Evolutionary conservation across 37 sponge, comb jelly and placozoan species (phyloP).

Genomic region (Chondrilla cf. caribensis): DNA sequence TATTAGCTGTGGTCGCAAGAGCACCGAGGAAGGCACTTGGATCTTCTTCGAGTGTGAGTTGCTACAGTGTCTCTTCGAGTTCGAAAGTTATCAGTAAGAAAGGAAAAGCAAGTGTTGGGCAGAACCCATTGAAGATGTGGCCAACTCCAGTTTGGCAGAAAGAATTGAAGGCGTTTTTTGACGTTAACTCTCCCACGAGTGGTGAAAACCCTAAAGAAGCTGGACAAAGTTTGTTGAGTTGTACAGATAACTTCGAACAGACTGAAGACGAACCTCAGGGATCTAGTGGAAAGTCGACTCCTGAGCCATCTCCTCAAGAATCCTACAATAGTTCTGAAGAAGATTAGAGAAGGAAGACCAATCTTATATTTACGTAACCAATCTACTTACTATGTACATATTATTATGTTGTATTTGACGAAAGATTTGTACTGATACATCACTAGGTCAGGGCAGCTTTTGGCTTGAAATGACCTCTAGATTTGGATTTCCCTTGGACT

Average conservation of each 20-base stretch:
- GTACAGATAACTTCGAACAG: not conserved
- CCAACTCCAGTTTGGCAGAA: constrained; percentile 71
- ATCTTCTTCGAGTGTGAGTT: constrained; percentile 6
- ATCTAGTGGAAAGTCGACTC: not conserved
- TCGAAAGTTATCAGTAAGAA: constrained; percentile 35
- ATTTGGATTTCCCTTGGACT: too few relatives aligned
- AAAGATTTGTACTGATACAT: too few relatives aligned
- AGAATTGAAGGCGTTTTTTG: constrained; percentile 32
- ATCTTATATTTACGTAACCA: not conserved
- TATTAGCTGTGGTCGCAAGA: constrained; percentile 66
- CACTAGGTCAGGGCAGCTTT: too few relatives aligned
- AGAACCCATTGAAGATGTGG: constrained; percentile 59
- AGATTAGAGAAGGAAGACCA: not conserved
- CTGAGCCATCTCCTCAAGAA: not conserved
- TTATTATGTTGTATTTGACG: too few relatives aligned
- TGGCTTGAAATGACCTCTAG: too few relatives aligned
- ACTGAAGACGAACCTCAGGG: not conserved
- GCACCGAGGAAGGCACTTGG: constrained; percentile 68
- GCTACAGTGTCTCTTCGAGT: not conserved
- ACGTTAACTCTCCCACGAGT: not conserved
- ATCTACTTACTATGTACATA: not conserved
- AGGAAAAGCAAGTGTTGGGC: constrained; percentile 31
- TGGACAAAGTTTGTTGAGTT: too few relatives aligned
- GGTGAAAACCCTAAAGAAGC: not conserved
- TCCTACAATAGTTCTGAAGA: not conserved